Conservation (phyloP, 1,140 invertebrate species). For the Cotesia vestalis region DNA sequence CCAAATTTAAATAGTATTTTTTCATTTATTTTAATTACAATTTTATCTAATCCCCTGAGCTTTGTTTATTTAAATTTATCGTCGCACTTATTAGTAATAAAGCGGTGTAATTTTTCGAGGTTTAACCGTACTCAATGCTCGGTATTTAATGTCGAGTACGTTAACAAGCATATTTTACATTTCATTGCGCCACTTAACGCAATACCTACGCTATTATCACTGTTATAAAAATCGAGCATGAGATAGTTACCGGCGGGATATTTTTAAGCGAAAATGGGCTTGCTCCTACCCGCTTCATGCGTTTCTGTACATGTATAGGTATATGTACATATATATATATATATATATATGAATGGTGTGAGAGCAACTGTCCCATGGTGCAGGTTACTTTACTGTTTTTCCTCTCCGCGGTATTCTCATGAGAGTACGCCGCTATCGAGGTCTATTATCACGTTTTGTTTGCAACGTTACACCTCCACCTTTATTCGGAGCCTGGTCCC, state of each 20-base stretch:
- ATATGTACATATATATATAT: too few species aligned
- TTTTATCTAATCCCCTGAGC: too few species aligned
- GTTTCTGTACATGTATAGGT: too few species aligned
- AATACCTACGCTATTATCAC: constrained; percentile 47
- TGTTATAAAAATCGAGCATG: constrained; percentile 52
- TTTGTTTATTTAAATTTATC: too few species aligned
- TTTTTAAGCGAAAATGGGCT: constrained; percentile 20
- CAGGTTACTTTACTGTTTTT: constrained; percentile 31
- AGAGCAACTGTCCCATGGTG: constrained; percentile 21
- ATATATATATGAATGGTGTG: too few species aligned
- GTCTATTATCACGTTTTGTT: constrained; percentile 31
- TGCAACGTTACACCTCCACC: not conserved
- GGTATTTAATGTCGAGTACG: constrained; percentile 14
- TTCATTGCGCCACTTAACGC: constrained; percentile 62
- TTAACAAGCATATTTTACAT: constrained; percentile 64
- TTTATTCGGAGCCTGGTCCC: too few species aligned
- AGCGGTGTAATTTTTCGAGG: too few species aligned
- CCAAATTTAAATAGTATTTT: too few species aligned
- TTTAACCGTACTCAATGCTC: too few species aligned
- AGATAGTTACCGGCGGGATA: not conserved
- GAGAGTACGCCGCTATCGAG: constrained; percentile 27
- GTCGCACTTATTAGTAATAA: too few species aligned
- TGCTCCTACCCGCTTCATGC: not conserved
- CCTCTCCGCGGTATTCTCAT: constrained; percentile 23
- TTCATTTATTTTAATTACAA: too few species aligned